Conservation (phyloP, 2,888 invertebrate species). For the Ctenicera cuprea region DNA sequence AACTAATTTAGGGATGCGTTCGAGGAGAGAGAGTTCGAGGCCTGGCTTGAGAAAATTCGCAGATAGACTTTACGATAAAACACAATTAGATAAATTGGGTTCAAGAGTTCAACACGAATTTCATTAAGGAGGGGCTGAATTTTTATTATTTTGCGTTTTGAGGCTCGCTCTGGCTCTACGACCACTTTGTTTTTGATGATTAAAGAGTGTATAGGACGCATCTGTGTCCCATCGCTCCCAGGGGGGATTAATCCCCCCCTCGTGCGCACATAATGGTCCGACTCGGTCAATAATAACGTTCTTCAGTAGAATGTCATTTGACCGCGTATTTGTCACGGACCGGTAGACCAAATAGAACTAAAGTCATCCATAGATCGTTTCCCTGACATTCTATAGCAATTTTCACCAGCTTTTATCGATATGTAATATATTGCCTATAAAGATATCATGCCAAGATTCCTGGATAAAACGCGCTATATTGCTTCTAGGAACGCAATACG, state of each 20-base stretch:
- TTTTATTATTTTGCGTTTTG: conserved; percentile 40
- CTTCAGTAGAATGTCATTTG: conserved; percentile 45
- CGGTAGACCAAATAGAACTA: conserved; percentile 43
- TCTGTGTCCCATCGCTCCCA: conserved; percentile 30
- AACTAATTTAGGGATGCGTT: conserved; percentile 53
- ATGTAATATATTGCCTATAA: conserved; percentile 50
- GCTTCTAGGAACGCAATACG: conserved; percentile 30
- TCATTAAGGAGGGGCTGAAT: conserved; percentile 43
- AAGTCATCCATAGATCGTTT: conserved; percentile 43
- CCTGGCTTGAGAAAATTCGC: conserved; percentile 51
- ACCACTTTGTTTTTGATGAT: conserved; percentile 34
- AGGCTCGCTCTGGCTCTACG: not conserved
- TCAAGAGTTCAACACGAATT: conserved; percentile 49
- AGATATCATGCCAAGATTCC: conserved; percentile 48
- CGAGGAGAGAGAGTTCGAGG: conserved; percentile 39
- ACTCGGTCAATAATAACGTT: conserved; percentile 41
- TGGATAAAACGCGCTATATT: conserved; percentile 37
- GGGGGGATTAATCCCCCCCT: conserved; percentile 42
- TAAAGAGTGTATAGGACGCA: conserved; percentile 26
- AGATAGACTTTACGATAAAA: conserved; percentile 52
- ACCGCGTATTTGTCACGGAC: conserved; percentile 47
- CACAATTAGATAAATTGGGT: conserved; percentile 53
- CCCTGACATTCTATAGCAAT: conserved; percentile 43
- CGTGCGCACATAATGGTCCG: conserved; percentile 37
- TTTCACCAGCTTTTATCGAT: conserved; percentile 48